Base-by-base conservation (phyloP, 2,888 invertebrate species). In the Callyntrura guangdongensis region DNA sequence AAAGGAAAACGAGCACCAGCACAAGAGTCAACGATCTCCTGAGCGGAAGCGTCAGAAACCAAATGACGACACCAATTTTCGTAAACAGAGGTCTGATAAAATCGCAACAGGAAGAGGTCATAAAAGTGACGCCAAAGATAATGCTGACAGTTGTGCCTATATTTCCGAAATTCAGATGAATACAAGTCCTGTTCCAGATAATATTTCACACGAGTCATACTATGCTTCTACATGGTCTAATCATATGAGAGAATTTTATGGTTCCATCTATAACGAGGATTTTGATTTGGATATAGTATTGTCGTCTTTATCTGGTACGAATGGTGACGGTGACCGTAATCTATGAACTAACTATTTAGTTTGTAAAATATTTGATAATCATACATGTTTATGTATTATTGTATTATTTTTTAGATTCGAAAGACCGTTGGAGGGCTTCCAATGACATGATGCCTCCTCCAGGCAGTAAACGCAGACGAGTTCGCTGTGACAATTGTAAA, bases 181-280 rank as follows among this genome's bases (percentile, higher is more conserved):
- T 25, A 8, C 36, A 83, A 22, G 11, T 20, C 6, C 1, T 14
- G 53, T 9, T 2, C 1, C 69, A 45, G 14, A 8, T 25, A 11
- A 27, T 14, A 25, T 25, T 36, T 20, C 47, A 1, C 53, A 11
- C 0, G 77, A 59, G 25, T 45, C 87, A 36, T 79, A 25, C 53
- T 82, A 59, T 67, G 88, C 92, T 3, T 1, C 59, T 1, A 36
- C 45, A 4, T 90, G 90, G 92, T 79, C 88, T 12, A 49, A 53
- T 20, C 74, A 86, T 4, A 92, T 92, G 92, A 88, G 67, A 82
- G 77, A 84, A 1, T 92, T 85, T 89, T 92, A 92, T 67, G 90
- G 85, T 2, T 9, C 81, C 1, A 27, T 25, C 82, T 53, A 36
- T 1, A 74, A 82, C 9, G 36, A 61, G 12, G 27, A 90, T 20